Evolutionary conservation across 2,113 vertebrate genomes (phyloP).

Genomic region (Cyanoliseus patagonus): DNA sequence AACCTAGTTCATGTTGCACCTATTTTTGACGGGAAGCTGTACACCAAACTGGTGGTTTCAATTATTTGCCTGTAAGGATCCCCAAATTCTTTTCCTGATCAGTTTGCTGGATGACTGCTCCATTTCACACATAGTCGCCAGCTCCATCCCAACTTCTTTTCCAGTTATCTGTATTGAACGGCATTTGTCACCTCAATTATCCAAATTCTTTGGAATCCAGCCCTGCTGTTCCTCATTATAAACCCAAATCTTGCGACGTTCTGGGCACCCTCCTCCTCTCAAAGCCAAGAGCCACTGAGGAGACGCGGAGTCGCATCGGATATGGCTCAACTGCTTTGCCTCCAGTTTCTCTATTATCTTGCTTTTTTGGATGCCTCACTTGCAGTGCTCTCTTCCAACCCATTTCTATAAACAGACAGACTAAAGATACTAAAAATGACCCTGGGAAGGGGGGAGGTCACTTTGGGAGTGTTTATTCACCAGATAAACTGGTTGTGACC

Average conservation of each 20-base stretch:
- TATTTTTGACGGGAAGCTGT: background rate
- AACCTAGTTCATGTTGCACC: background rate
- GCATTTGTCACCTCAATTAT: constrained; percentile 40
- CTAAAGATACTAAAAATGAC: background rate
- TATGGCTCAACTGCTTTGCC: background rate
- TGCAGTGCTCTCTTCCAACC: constrained; percentile 1
- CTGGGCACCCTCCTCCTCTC: background rate
- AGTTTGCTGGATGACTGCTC: background rate
- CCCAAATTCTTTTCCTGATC: constrained; percentile 1
- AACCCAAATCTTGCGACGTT: background rate
- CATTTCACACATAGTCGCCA: background rate
- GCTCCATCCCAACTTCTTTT: background rate
- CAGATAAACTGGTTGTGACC: background rate
- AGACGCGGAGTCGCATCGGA: background rate
- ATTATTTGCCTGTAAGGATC: background rate
- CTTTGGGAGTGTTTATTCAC: background rate
- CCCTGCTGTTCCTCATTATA: constrained; percentile 12
- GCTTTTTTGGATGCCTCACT: background rate
- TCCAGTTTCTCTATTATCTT: background rate
- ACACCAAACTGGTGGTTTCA: background rate
- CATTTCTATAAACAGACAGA: constrained; percentile 33
- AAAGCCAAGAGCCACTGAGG: background rate
- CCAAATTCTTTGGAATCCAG: constrained; percentile 4
- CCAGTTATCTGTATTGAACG: constrained; percentile 22
- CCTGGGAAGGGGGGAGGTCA: background rate